These are phyloP conservation scores for Macrotis lagotis DNA, from an alignment of 2,113 vertebrate genomes.

Conservation along the genomic window DNA sequence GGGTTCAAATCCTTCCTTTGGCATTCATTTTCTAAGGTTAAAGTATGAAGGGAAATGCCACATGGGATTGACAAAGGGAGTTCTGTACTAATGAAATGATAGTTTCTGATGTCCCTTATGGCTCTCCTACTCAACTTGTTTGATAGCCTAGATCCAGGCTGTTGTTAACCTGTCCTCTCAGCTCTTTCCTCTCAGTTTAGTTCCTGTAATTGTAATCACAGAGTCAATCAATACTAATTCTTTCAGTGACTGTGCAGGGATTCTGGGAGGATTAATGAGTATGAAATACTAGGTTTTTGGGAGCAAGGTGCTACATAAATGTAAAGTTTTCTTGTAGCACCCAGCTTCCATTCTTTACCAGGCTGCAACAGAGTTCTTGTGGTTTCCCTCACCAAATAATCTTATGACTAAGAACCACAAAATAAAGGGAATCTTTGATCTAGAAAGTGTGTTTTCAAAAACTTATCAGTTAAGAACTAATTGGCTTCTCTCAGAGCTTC, in stretches of 20 bases:
- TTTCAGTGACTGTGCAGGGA: not conserved
- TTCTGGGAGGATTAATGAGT: not conserved
- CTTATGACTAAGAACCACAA: not conserved
- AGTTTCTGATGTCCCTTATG: not conserved
- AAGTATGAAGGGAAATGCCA: not conserved
- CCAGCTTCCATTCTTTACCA: not conserved
- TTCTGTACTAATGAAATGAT: not conserved
- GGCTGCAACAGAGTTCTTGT: not conserved
- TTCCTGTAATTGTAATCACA: not conserved
- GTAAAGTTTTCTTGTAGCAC: too few species aligned
- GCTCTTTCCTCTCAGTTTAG: not conserved
- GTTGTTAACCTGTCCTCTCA: not conserved
- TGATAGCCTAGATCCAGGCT: not conserved
- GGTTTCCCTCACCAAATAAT: not conserved
- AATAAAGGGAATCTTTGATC: not conserved
- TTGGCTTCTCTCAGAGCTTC: not conserved
- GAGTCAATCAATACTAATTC: not conserved
- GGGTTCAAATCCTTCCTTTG: not conserved
- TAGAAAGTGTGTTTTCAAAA: not conserved
- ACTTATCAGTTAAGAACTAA: not conserved
- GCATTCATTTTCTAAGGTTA: not conserved
- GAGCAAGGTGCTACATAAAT: not conserved
- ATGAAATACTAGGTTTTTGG: not conserved
- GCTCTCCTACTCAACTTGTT: not conserved
- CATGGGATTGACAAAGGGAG: not conserved